Evolutionary conservation across 2,888 invertebrate species (phyloP), one percentile per base, ranked within the genome.

Genomic region (Noctua janthina): DNA sequence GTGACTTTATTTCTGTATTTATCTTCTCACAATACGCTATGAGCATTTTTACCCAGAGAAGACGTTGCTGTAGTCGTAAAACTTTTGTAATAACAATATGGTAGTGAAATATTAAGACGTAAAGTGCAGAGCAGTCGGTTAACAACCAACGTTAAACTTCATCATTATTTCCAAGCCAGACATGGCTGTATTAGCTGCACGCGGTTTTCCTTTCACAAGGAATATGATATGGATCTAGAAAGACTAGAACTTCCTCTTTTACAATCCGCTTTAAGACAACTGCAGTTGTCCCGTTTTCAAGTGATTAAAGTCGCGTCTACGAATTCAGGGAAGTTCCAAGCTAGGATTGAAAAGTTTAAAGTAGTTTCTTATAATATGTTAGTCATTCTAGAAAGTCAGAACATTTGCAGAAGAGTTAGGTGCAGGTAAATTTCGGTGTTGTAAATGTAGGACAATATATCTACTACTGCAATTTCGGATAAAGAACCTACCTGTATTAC

Each of bases 71-170:
- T 85, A 82, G 79, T 83, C 84, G 81, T 88, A 84, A 90, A 88
- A 89, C 86, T 89, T 88, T 89, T 89, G 87, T 89, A 90, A 90
- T 92, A 90, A 91, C 89, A 87, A 87, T 90, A 88, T 79, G 68
- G 85, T 85, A 87, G 85, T 85, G 88, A 91, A 91, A 90, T 91
- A 92, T 90, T 88, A 87, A 89, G 89, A 88, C 89, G 88, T 90
- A 87, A 91, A 91, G 87, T 91, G 88, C 89, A 85, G 85, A 90
- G 85, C 84, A 85, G 86, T 83, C 88, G 87, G 88, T 90, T 90
- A 89, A 90, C 90, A 89, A 84, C 90, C 84, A 84, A 82, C 84
- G 85, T 91, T 91, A 88, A 91, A 91, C 90, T 89, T 85, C 87
- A 88, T 91, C 88, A 91, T 91, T 90, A 90, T 87, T 90, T 91